Evolutionary conservation across 2,888 invertebrate species (phyloP).

Genomic region (Apamea anceps): DNA sequence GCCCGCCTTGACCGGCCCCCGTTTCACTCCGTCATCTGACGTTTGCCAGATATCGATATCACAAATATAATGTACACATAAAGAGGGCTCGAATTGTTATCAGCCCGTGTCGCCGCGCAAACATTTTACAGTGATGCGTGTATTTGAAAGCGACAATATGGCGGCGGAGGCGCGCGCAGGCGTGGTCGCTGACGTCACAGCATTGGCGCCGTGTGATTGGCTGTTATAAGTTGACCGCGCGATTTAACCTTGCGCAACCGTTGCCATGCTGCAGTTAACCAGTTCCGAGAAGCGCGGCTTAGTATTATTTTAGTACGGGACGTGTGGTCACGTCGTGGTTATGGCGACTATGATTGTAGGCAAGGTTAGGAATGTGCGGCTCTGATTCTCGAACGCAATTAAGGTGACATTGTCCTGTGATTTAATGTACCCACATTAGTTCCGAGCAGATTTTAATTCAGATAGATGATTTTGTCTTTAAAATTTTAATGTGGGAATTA

Average conservation of each 20-base stretch:
- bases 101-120: slow-evolving; percentile 62
- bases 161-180: slow-evolving; percentile 89
- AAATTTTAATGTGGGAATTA: slow-evolving; percentile 32
- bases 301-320: slow-evolving; percentile 78
- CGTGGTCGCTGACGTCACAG: slow-evolving; percentile 89
- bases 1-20: slow-evolving; percentile 73
- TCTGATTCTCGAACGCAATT: slow-evolving; percentile 42
- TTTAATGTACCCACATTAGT: not conserved
- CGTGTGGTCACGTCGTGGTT: slow-evolving; percentile 68
- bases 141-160: slow-evolving; percentile 81
- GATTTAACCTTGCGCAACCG: slow-evolving; percentile 88
- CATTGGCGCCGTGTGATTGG: slow-evolving; percentile 80
- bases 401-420: slow-evolving; percentile 32
- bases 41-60: slow-evolving; percentile 61
- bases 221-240: slow-evolving; percentile 76
- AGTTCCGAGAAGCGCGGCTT: slow-evolving; percentile 79
- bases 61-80: slow-evolving; percentile 64
- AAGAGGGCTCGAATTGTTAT: slow-evolving; percentile 74
- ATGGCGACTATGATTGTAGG: slow-evolving; percentile 61
- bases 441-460: slow-evolving; percentile 8
- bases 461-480: not conserved
- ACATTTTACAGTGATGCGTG: slow-evolving; percentile 74
- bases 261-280: slow-evolving; percentile 85
- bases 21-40: slow-evolving; percentile 67
- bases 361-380: slow-evolving; percentile 58